phyloP scores from a whole-genome alignment of 2,888 invertebrate species.

The Cheilosia grossa region DNA sequence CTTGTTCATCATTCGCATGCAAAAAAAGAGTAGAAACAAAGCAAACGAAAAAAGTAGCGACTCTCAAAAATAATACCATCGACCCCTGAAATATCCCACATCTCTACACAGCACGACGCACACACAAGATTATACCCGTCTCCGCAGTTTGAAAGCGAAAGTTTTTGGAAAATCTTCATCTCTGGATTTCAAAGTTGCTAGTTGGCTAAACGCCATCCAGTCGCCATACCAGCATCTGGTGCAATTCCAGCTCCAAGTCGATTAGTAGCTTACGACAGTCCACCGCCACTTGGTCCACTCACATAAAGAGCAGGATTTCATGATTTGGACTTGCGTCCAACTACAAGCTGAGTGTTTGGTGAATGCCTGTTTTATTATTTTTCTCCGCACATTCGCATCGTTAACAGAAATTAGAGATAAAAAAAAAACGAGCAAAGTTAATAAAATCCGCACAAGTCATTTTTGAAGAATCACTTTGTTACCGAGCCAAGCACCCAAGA shows the following conservation, averaged over 20 bases:
- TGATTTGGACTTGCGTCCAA: slow-evolving; percentile 30
- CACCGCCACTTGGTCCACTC: slow-evolving; percentile 31
- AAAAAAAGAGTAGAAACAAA: slow-evolving; percentile 4
- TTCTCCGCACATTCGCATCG: slow-evolving; percentile 48
- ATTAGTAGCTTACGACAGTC: slow-evolving; percentile 38
- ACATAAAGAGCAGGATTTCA: slow-evolving; percentile 41
- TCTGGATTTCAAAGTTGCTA: slow-evolving; percentile 24
- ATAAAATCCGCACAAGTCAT: slow-evolving; percentile 51
- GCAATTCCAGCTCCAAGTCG: slow-evolving; percentile 41
- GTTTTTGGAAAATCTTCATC: slow-evolving; percentile 64
- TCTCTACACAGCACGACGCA: not conserved
- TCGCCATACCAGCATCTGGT: slow-evolving; percentile 53
- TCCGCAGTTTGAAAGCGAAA: slow-evolving; percentile 66
- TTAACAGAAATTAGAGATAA: slow-evolving; percentile 9
- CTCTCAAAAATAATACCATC: slow-evolving; percentile 44
- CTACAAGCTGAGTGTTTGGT: slow-evolving; percentile 51
- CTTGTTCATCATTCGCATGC: slow-evolving; percentile 35
- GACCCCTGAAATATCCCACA: slow-evolving; percentile 40
- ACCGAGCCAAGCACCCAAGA: slow-evolving; percentile 21
- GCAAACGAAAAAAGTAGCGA: not conserved
- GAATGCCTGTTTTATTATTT: slow-evolving; percentile 40
- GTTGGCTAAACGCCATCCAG: slow-evolving; percentile 47
- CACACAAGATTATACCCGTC: slow-evolving; percentile 42
- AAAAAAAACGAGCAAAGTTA: slow-evolving; percentile 27
- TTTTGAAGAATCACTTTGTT: slow-evolving; percentile 56